Conservation (phyloP, 2,797 vertebrate species). For the Enteromius unitaeniatus region DNA sequence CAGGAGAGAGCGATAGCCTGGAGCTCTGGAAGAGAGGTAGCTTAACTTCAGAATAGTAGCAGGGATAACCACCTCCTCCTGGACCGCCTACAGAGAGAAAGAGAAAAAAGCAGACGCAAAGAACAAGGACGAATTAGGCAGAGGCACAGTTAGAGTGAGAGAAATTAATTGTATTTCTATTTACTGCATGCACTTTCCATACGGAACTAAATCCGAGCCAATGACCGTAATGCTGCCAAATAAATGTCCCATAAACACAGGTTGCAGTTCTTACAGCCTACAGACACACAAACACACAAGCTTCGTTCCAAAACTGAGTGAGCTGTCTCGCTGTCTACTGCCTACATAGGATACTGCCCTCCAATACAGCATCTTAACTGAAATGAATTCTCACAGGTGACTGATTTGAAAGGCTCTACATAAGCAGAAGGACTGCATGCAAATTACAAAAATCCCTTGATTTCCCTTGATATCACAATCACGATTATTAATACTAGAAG, state of each 20-base stretch:
- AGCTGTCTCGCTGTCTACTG: constrained; percentile 12
- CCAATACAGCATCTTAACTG: constrained; percentile 1
- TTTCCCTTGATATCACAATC: constrained; percentile 14
- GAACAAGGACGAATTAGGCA: constrained; percentile 7
- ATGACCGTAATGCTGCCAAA: constrained; percentile 40
- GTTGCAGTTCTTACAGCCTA: constrained; percentile 2
- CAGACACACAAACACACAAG: background rate
- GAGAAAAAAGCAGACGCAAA: background rate
- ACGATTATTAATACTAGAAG: background rate
- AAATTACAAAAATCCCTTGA: background rate
- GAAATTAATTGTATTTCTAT: constrained; percentile 43
- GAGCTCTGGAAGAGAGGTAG: constrained; percentile 85
- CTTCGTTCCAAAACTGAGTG: background rate
- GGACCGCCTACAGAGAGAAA: constrained; percentile 79
- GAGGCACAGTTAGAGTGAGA: constrained; percentile 13
- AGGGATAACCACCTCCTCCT: constrained; percentile 86
- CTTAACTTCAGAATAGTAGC: constrained; percentile 86
- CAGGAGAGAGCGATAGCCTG: constrained; percentile 85
- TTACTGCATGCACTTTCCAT: constrained; percentile 64
- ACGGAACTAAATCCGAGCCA: constrained; percentile 63
- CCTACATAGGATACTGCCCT: constrained; percentile 11
- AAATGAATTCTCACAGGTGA: constrained; percentile 12
- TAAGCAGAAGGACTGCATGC: background rate
- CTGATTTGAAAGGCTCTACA: constrained; percentile 17
- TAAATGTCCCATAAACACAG: constrained; percentile 37